These are phyloP conservation scores for Anthopleura xanthogrammica DNA, from an alignment of 92 coral and sea anemone genomes.

Conservation along the genomic window DNA sequence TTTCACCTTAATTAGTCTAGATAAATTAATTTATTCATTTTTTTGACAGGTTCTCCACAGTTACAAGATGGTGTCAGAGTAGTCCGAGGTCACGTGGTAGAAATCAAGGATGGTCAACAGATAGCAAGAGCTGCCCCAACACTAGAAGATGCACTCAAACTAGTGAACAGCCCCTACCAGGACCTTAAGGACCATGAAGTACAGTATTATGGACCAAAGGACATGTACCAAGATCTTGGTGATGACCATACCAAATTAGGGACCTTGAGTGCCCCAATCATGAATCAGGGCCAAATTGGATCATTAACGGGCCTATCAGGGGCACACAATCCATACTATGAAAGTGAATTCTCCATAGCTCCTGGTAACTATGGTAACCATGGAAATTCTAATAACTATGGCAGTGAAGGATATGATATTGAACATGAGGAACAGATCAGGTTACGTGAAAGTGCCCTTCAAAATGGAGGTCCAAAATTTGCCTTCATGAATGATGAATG, in stretches of 20 bases:
- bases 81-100: constrained; percentile 57
- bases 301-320: not conserved
- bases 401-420: constrained; percentile 10
- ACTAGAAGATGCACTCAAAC: constrained; percentile 39
- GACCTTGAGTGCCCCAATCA: not conserved
- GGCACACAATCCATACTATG: not conserved
- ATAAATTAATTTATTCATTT: too few species aligned
- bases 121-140: constrained; percentile 27
- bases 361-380: not conserved
- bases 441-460: constrained; percentile 82
- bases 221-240: constrained; percentile 7
- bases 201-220: constrained; percentile 10
- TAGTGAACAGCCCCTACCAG: constrained; percentile 29
- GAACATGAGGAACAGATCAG: constrained; percentile 65
- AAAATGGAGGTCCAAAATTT: constrained; percentile 77
- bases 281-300: not conserved
- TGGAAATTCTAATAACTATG: not conserved
- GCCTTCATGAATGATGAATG: constrained; percentile 73
- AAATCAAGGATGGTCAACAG: constrained; percentile 61
- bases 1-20: too few species aligned
- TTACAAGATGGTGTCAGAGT: constrained; percentile 53
- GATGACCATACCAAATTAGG: not conserved
- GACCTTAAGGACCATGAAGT: not conserved
- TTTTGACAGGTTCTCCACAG: constrained; percentile 43
- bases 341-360: not conserved